Conservation (phyloP, 2,113 vertebrate species). For the Jacana jacana region DNA sequence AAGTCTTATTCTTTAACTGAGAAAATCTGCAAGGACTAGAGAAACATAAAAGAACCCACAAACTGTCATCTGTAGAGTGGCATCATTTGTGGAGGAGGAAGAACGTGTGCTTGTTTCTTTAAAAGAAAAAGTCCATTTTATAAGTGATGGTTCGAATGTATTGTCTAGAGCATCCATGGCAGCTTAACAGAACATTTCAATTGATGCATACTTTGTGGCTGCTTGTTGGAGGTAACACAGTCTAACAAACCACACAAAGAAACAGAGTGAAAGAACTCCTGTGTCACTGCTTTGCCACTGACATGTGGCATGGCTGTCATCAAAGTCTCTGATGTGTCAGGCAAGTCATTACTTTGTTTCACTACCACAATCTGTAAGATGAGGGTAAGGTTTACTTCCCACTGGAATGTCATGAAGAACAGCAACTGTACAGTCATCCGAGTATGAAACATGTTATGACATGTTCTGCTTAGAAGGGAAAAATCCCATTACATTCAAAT, state of each 20-base stretch:
- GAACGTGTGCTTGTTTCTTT: background rate
- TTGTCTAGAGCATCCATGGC: background rate
- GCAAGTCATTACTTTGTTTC: slow-evolving; percentile 34
- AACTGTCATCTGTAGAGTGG: background rate
- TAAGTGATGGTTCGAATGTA: background rate
- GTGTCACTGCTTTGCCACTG: slow-evolving; percentile 18
- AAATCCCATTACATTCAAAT: background rate
- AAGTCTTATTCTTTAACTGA: background rate
- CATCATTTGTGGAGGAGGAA: background rate
- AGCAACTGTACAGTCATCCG: background rate
- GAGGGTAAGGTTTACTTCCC: slow-evolving; percentile 27
- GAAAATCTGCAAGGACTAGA: background rate
- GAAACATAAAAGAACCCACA: background rate
- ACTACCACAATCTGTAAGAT: slow-evolving; percentile 10
- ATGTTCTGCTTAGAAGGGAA: background rate
- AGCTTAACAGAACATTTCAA: background rate
- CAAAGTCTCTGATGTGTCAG: slow-evolving; percentile 14
- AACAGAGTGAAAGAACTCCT: slow-evolving; percentile 35
- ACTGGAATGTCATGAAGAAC: slow-evolving; percentile 25
- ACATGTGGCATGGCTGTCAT: slow-evolving; percentile 46
- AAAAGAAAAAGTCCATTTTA: background rate
- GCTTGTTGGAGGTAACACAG: slow-evolving; percentile 8
- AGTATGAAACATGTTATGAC: background rate
- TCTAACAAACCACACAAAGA: slow-evolving; percentile 46
- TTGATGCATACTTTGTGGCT: background rate